Percentiles rank a stretch among this genome's conserved stretches.
These are phyloP conservation scores for Trachelus stipa DNA, from an alignment of 2,888 invertebrate species.

Conservation along the genomic window DNA sequence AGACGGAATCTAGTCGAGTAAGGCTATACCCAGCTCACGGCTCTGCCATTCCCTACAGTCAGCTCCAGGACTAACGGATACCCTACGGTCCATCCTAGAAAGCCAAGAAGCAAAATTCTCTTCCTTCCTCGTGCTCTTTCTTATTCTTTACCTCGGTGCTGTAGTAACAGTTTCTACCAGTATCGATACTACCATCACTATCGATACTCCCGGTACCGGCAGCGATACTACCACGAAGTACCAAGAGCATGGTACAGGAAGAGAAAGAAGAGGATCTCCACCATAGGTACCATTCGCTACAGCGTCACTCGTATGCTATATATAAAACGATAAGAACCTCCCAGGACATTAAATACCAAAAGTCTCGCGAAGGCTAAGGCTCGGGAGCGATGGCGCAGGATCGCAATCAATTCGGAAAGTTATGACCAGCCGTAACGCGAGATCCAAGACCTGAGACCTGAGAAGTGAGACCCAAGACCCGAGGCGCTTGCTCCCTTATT, in stretches of 20 bases:
- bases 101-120: not conserved
- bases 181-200: not conserved
- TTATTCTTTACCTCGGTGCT: not conserved
- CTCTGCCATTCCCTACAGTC: not conserved
- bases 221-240: not conserved
- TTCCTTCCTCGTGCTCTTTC: not conserved
- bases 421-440: not conserved
- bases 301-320: not conserved
- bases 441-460: not conserved
- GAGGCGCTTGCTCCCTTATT: conserved; percentile 14
- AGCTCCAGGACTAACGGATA: not conserved
- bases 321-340: not conserved
- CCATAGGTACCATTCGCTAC: not conserved
- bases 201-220: not conserved
- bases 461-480: not conserved
- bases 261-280: not conserved
- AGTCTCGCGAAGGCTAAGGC: not conserved
- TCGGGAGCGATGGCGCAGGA: not conserved
- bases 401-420: not conserved
- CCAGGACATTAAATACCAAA: not conserved
- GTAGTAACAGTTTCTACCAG: not conserved
- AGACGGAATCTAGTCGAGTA: not conserved
- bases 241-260: not conserved
- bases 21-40: not conserved
- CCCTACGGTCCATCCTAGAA: not conserved